Base-by-base conservation (phyloP, 2,797 vertebrate species). In the Schizopygopsis malacanthus region DNA sequence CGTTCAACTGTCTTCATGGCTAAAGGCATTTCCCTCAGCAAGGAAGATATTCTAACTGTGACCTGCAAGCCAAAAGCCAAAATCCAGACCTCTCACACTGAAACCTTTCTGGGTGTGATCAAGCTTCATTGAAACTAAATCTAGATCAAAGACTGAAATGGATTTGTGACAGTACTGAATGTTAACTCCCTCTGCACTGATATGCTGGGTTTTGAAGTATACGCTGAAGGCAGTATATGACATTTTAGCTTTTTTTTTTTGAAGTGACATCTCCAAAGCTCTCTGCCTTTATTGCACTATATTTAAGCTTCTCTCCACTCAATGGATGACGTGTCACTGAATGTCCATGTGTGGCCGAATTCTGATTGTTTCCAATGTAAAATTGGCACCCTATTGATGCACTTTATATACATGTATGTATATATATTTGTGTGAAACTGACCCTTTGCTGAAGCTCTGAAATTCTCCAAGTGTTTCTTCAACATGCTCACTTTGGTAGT, bases 1-100 rank as follows among this genome's bases (percentile, higher is more conserved):
- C n/a, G 20, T 20, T 93, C 90, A 83, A 94, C 94, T 0, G 92
- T 92, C 37, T 61, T 92, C 37, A 87, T 95, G 11, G 87, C 87
- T 45, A 94, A 79, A 56, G 91, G 70, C 0, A 6, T 67, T 5
- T 0, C 0, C 2, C 59, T 94, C 0, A 0, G 0, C 6, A 10
- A 22, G 0, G 61, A 25, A 13, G 10, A 0, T 1, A 1, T 0
- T 0, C 73, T 95, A 37, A n/a, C 0, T 7, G 22, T 94, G 33
- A 78, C 1, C 39, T 87, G 93, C 22, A 0, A 3, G 0, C 56
- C 76, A 0, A 0, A 0, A 7, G 4, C 0, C 3, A 0, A 0
- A 0, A 18, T 94, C 18, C 3, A 79, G 0, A 0, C 0, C 22
- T 0, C 1, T 22, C 0, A 1, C 5, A 0, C 0, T 2, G 6